A percentile compares a stretch with the other conserved stretches of the same genome.
These are phyloP conservation scores for Solea senegalensis DNA, from an alignment of 2,113 vertebrate genomes.

Conservation along the genomic window DNA sequence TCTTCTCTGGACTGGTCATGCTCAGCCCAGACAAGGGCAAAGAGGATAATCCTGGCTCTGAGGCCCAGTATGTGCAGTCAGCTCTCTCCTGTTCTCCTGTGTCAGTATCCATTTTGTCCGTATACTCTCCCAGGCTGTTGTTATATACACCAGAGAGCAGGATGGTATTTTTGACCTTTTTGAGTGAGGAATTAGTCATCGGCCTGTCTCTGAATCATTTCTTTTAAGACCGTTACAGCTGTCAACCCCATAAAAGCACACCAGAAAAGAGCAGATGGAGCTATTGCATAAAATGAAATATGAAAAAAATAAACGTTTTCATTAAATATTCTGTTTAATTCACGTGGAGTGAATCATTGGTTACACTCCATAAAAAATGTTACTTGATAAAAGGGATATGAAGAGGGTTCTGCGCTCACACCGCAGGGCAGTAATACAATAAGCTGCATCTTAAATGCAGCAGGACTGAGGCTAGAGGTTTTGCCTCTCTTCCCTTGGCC, in stretches of 20 bases:
- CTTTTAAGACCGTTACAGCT: slow-evolving; percentile 19
- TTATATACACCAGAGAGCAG: slow-evolving; percentile 53
- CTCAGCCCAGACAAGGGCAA: slow-evolving; percentile 61
- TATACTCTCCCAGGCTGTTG: slow-evolving; percentile 46
- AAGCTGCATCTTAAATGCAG: slow-evolving; percentile 55
- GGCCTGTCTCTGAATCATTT: slow-evolving; percentile 35
- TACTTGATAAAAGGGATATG: slow-evolving; percentile 36
- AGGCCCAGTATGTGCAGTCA: slow-evolving; percentile 62
- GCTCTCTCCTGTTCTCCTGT: slow-evolving; percentile 53
- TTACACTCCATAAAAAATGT: slow-evolving; percentile 13
- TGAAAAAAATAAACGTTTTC: background rate
- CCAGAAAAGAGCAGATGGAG: background rate
- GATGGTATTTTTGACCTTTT: slow-evolving; percentile 57
- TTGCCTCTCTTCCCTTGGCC: slow-evolving; percentile 21
- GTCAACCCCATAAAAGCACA: background rate
- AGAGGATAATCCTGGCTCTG: slow-evolving; percentile 72
- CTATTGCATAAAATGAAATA: background rate
- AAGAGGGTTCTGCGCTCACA: slow-evolving; percentile 1
- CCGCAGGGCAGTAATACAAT: slow-evolving; percentile 51
- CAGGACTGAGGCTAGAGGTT: slow-evolving; percentile 33
- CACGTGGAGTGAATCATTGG: slow-evolving; percentile 2
- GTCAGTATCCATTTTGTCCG: slow-evolving; percentile 58
- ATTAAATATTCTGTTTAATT: slow-evolving; percentile 19
- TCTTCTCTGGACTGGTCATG: slow-evolving; percentile 37
- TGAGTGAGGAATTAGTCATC: slow-evolving; percentile 55